phyloP scores from a whole-genome alignment of 2,888 invertebrate species.

The Aquatica leii region DNA sequence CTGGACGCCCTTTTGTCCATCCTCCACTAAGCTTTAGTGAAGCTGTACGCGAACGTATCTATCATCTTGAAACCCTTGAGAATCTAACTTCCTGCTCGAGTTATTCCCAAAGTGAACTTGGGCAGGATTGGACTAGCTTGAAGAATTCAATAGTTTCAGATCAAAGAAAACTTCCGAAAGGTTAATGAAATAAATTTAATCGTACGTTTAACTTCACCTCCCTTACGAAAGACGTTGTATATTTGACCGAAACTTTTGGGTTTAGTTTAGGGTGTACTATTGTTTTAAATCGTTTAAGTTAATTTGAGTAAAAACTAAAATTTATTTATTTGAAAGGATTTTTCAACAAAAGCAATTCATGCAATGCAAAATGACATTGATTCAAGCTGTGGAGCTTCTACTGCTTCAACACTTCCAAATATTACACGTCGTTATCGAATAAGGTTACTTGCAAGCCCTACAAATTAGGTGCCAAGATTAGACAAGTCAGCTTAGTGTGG shows the following conservation, averaged over 20 bases:
- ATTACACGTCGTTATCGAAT: conserved; percentile 20
- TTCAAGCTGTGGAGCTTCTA: conserved; percentile 21
- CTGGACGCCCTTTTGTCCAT: conserved; percentile 19
- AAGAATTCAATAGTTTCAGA: neutral
- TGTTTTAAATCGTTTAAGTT: too few relatives aligned
- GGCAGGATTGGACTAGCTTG: conserved; percentile 1
- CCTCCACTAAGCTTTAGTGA: neutral
- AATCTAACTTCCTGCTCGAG: conserved; percentile 12
- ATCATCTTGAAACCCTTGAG: conserved; percentile 7
- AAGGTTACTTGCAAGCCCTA: conserved; percentile 21
- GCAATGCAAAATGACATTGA: conserved; percentile 24
- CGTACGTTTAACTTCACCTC: neutral
- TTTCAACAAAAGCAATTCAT: too few relatives aligned
- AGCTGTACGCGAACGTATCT: conserved; percentile 11
- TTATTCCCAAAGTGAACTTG: conserved; percentile 9
- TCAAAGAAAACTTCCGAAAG: conserved; percentile 8
- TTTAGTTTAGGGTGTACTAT: too few relatives aligned
- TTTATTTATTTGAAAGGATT: too few relatives aligned
- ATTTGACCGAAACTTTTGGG: too few relatives aligned
- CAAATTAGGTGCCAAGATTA: conserved; percentile 32
- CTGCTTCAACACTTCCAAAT: conserved; percentile 11
- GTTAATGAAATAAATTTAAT: conserved; percentile 10
- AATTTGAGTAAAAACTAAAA: too few relatives aligned
- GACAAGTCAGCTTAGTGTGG: conserved; percentile 19
- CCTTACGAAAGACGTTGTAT: too few relatives aligned